Conservation (phyloP, 37 sponge, comb jelly and placozoan species). For the Axinella damicornis region DNA sequence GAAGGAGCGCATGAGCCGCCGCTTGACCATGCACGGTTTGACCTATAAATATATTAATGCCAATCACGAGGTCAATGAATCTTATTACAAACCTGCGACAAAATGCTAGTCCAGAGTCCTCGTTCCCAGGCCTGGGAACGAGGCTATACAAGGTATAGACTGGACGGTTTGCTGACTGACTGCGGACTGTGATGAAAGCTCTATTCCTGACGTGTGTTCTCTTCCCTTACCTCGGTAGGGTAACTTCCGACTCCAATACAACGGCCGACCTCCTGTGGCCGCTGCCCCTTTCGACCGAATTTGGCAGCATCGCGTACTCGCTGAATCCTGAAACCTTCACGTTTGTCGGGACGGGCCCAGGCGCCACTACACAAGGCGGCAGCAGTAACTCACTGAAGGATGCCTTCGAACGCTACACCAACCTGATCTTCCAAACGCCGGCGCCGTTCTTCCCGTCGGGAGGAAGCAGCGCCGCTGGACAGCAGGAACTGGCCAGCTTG, state of each 20-base stretch:
- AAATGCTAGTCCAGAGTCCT: too few relatives aligned
- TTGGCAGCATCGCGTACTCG: conserved; percentile 8
- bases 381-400: conserved; percentile 45
- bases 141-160: too few relatives aligned
- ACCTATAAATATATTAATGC: too few relatives aligned
- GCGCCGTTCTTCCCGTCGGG: conserved; percentile 37
- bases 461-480: neutral
- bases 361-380: too few relatives aligned
- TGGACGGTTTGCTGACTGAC: too few relatives aligned
- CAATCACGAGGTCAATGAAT: too few relatives aligned
- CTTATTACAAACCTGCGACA: too few relatives aligned
- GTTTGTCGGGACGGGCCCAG: conserved; percentile 44
- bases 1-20: too few relatives aligned
- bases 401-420: conserved; percentile 71
- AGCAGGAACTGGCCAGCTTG: neutral
- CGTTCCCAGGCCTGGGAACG: too few relatives aligned
- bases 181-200: too few relatives aligned
- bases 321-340: conserved; percentile 45
- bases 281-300: conserved; percentile 16
- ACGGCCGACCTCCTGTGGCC: conserved; percentile 67
- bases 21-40: too few relatives aligned
- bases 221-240: neutral
- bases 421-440: conserved; percentile 57
- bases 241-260: conserved; percentile 14
- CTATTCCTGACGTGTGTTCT: too few relatives aligned